Evolutionary conservation across 2,113 vertebrate species (phyloP).

Genomic region (Calypte anna): DNA sequence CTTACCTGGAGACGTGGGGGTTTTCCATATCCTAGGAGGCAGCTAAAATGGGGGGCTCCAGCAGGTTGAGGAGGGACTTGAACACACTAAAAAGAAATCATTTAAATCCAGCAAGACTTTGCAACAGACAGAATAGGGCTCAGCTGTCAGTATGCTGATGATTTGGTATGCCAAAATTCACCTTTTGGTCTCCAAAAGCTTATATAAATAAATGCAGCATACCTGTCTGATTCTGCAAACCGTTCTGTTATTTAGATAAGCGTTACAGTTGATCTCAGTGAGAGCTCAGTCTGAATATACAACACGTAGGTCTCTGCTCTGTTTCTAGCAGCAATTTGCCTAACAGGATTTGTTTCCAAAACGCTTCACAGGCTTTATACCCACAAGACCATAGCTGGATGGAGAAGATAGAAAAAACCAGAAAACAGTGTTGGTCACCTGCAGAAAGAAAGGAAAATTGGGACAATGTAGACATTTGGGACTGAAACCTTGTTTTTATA

Average conservation of each 20-base stretch:
- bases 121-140: background rate
- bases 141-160: background rate
- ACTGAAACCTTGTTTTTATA: background rate
- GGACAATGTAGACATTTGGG: background rate
- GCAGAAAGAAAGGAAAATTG: background rate
- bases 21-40: background rate
- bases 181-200: background rate
- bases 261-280: background rate
- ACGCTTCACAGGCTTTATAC: background rate
- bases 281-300: background rate
- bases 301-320: background rate
- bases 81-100: background rate
- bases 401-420: background rate
- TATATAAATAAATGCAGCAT: background rate
- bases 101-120: background rate
- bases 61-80: background rate
- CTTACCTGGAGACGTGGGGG: background rate
- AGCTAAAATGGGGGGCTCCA: background rate
- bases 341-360: background rate
- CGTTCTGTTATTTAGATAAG: conserved; percentile 11
- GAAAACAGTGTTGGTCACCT: background rate
- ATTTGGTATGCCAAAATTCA: background rate
- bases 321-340: conserved; percentile 30
- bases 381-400: background rate
- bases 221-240: background rate